Conservation (phyloP, 2,888 invertebrate genomes). For the Parnassius smintheus region DNA sequence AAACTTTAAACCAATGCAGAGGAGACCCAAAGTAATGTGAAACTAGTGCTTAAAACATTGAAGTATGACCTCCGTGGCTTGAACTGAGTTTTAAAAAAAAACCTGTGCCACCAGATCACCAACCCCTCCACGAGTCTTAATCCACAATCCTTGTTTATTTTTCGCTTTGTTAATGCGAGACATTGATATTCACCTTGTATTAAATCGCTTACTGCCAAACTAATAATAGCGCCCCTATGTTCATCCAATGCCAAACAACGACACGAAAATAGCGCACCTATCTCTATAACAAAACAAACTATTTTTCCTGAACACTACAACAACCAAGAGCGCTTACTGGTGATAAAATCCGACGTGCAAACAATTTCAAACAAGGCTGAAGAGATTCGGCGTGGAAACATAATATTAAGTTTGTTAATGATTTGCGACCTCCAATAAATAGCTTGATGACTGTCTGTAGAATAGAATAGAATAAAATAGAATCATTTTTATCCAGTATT, state of each 20-base stretch:
- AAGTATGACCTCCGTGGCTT: too few species aligned
- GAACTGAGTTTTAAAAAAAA: too few species aligned
- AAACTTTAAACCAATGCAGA: too few species aligned
- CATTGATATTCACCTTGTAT: constrained; percentile 3
- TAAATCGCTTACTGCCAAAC: constrained; percentile 3
- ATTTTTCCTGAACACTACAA: constrained; percentile 6
- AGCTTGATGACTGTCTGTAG: too few species aligned
- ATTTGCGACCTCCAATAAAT: too few species aligned
- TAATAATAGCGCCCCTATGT: constrained; percentile 18
- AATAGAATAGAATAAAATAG: too few species aligned
- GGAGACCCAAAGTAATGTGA: too few species aligned
- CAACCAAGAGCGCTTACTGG: constrained; percentile 8
- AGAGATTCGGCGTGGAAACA: constrained; percentile 15
- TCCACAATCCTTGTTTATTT: background rate
- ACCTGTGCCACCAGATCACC: too few species aligned
- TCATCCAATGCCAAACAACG: constrained; percentile 15
- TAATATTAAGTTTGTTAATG: too few species aligned
- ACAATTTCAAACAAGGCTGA: constrained; percentile 3
- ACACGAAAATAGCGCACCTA: constrained; percentile 4
- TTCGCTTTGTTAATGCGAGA: background rate
- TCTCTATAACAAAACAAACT: background rate
- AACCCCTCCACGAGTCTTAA: too few species aligned
- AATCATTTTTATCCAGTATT: too few species aligned
- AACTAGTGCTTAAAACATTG: too few species aligned
- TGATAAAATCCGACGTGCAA: constrained; percentile 3